Evolutionary conservation across 2,797 vertebrate species (phyloP).

Genomic region (Gallinago solitaria): DNA sequence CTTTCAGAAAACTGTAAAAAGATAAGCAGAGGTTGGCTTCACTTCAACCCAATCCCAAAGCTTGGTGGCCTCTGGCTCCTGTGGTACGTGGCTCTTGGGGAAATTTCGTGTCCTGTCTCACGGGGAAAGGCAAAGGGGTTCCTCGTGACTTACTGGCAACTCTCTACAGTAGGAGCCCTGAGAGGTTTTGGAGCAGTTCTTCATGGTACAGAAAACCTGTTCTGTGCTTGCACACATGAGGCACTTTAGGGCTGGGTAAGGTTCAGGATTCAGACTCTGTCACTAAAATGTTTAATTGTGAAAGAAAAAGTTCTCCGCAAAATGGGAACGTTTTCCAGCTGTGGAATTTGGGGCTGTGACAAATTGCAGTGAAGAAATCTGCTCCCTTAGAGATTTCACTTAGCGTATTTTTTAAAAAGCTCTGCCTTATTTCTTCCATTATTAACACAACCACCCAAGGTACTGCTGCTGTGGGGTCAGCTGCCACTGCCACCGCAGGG

Average conservation of each 20-base stretch:
- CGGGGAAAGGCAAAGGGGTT: background rate
- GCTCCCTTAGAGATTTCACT: background rate
- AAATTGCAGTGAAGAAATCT: background rate
- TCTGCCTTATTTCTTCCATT: background rate
- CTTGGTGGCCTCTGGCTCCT: background rate
- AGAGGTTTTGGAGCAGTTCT: background rate
- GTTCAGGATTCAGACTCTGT: background rate
- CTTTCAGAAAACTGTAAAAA: background rate
- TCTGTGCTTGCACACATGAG: background rate
- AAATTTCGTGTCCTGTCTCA: background rate
- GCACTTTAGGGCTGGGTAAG: background rate
- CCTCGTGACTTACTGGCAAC: background rate
- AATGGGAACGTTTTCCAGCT: background rate
- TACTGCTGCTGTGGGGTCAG: background rate
- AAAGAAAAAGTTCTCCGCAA: background rate
- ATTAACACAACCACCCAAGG: background rate
- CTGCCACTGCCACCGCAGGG: background rate
- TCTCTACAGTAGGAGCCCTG: background rate
- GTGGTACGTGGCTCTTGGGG: background rate
- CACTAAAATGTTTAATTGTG: background rate
- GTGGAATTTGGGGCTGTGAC: background rate
- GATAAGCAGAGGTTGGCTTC: background rate
- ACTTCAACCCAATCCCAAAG: background rate
- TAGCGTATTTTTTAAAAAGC: background rate
- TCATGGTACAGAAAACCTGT: background rate